Evolutionary conservation across 2,888 invertebrate genomes (phyloP), one percentile per base, ranked within the genome.

Genomic region (Parascotia fuliginaria): DNA sequence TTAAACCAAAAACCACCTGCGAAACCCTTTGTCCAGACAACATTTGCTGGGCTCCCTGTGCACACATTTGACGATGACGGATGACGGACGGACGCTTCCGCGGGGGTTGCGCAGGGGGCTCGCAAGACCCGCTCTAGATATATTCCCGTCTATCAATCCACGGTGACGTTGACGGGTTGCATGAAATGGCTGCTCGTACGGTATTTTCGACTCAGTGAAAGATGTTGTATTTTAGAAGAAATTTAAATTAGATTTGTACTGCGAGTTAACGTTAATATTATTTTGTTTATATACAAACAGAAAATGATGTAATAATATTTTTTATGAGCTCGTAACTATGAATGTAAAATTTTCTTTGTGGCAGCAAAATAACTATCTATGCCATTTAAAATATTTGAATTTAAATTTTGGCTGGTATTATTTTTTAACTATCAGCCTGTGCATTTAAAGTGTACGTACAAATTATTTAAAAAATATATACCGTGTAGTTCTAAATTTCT

Each of bases 121-220:
- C 62, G 31, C 65, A 70, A 69, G 77, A 73, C 80, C 78, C 79
- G 77, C 77, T 78, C 76, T 65, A 81, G 82, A 85, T 82, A 79
- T 79, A 83, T 81, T 73, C 79, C 70, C 77, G 81, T 81, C 85
- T 79, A 86, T 85, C 86, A 83, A 83, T 84, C 80, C 71, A 64
- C 60, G 66, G 58, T 74, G 81, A 81, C 80, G 77, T 76, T 83
- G 87, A 84, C 85, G 81, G 80, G 81, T 84, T 78, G 78, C 77
- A 76, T 73, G 75, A 74, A 77, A 75, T 69, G 73, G 64, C 64
- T 55, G 54, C 60, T 60, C 63, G 64, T 55, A 67, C 55, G 62
- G 67, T 76, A 72, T 71, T 75, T 73, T 55, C 50, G 63, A 68
- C 64, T 58, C 52, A 50, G 46, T 38, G 36, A 53, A 67, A 58